Evolutionary conservation across 2,888 invertebrate genomes (phyloP).

Genomic region (Heliconius hortense): DNA sequence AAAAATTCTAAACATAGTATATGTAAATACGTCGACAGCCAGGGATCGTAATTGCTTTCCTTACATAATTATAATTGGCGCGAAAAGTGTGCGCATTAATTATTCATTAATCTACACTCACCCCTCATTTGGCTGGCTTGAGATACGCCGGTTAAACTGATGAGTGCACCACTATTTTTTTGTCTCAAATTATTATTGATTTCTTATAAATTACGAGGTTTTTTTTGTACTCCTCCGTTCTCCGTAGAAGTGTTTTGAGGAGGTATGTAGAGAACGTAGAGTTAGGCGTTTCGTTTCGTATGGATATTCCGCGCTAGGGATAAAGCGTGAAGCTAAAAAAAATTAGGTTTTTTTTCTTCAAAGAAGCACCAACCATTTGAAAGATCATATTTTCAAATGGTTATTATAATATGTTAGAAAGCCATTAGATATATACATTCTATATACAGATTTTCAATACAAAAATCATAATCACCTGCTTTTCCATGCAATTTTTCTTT

Average conservation of each 20-base stretch:
- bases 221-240: no score
- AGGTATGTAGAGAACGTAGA: no score
- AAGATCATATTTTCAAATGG: no score
- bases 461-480: not conserved
- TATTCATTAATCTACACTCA: constrained; percentile 71
- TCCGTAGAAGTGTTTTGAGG: no score
- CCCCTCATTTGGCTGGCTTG: constrained; percentile 73
- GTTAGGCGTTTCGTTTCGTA: no score
- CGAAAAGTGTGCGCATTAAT: constrained; percentile 74
- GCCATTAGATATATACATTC: no score
- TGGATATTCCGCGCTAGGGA: no score
- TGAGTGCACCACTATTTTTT: constrained; percentile 64
- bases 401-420: no score
- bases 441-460: no score
- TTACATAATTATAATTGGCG: constrained; percentile 78
- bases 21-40: constrained; percentile 48
- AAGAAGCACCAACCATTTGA: no score
- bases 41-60: constrained; percentile 66
- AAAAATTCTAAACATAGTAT: constrained; percentile 35
- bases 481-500: not conserved
- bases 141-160: constrained; percentile 70
- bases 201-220: constrained; percentile 35
- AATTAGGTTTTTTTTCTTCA: no score
- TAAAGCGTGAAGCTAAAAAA: no score
- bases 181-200: constrained; percentile 62